Base-by-base conservation (phyloP, 2,888 invertebrate species). In the Platycheirus rosarum region DNA sequence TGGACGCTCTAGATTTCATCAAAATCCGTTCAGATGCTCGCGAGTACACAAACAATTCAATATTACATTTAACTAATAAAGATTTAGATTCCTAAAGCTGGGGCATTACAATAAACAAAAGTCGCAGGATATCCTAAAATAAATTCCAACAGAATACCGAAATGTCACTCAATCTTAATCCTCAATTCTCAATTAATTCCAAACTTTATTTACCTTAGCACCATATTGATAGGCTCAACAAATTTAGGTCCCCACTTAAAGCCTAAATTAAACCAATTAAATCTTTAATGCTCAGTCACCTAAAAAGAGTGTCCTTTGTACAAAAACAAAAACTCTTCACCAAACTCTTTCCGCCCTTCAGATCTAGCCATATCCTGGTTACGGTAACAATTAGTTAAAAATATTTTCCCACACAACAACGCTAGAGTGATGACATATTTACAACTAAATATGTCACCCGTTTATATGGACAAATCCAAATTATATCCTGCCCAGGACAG, bases 371-470 rank as follows among this genome's bases (percentile, higher is more conserved):
- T 29, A 37, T 63, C 32, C 48, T 35, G 32, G 13, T 57, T 20
- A 13, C 23, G 55, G 49, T 26, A 77, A 66, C 65, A 77, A 71
- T 71, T 71, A 60, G 49, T 70, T 70, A 16, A 44, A 60, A 46
- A 60, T 42, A 32, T 55, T 57, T 63, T 48, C 48, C 35, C 18
- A 13, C 8, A 23, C 23, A 14, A 48, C 26, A 53, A 69, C 55
- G 49, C 60, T 29, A 60, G 23, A 60, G 23, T 63, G 77, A 66
- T 77, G 77, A 71, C 77, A 77, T 60, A 70, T 66, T 77, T 66
- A 77, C 65, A 77, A 66, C 65, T 29, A 74, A 74, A 74, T 66
- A 66, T 74, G 74, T 74, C 74, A 74, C 49, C 49, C 40, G 42
- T 65, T 35, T 18, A 9, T 2, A 14, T 29, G 26, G 44, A 48